These are phyloP conservation scores for Andrena praecox DNA, from an alignment of 2,888 invertebrate species.

Conservation along the genomic window DNA sequence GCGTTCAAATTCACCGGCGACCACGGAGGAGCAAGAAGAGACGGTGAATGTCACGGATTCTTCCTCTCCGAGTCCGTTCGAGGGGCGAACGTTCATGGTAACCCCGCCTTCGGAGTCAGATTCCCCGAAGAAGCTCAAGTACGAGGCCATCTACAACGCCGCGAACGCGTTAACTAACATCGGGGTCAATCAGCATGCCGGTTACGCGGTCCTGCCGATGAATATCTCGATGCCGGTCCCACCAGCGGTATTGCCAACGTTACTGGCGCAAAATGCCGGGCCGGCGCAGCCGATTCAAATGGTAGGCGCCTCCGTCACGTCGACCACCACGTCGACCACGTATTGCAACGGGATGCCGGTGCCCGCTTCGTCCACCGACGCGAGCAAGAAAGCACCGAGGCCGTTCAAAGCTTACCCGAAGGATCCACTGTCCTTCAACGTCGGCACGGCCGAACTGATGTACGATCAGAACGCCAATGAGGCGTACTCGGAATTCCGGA, in stretches of 20 bases:
- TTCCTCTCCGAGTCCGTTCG: conserved; percentile 73
- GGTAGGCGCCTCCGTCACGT: conserved; percentile 29
- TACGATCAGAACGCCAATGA: conserved; percentile 88
- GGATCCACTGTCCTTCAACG: conserved; percentile 88
- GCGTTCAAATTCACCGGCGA: conserved; percentile 51
- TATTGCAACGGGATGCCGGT: conserved; percentile 34
- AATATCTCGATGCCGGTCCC: conserved; percentile 45
- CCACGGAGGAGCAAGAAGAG: conserved; percentile 54
- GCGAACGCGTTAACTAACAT: background rate
- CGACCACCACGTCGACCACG: conserved; percentile 44
- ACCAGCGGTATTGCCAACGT: conserved; percentile 33
- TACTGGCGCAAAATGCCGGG: conserved; percentile 26
- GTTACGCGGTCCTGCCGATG: conserved; percentile 49
- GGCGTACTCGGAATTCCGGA: conserved; percentile 90
- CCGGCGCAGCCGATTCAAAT: conserved; percentile 37
- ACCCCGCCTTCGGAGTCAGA: conserved; percentile 79
- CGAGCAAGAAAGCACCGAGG: conserved; percentile 85
- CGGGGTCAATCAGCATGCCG: background rate
- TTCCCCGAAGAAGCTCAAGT: conserved; percentile 74
- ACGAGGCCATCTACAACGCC: conserved; percentile 65
- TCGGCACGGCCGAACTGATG: conserved; percentile 85
- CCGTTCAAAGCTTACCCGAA: conserved; percentile 91
- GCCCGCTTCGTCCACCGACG: conserved; percentile 63
- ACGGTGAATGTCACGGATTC: conserved; percentile 9
- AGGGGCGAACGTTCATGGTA: conserved; percentile 69